Evolutionary conservation across 2,797 vertebrate genomes (phyloP), one percentile per base, ranked within the genome.

Genomic region (Phyllotis vaccarum): DNA sequence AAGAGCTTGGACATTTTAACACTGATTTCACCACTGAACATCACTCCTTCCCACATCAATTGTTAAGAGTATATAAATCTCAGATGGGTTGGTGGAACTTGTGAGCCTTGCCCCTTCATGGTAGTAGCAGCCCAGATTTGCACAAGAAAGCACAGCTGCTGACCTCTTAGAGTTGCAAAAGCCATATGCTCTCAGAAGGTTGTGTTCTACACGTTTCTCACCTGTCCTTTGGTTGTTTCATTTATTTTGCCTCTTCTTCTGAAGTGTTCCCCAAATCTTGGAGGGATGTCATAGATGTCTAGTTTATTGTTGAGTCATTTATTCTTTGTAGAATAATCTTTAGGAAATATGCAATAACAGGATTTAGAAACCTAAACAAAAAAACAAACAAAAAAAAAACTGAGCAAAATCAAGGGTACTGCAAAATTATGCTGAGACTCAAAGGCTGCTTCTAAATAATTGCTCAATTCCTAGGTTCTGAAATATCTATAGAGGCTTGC

Each of bases 331-430:
- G 83, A 58, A 78, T 78, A 92, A 91, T 93, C 60, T 81, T 19
- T 6, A 79, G 70, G 56, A 40, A 91, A 85, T 17, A 16, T 80
- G 49, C 2, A 86, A 22, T 11, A 91, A 56, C 12, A 88, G 14
- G 49, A 81, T 2, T 81, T 81, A 60, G 60, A 93, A 96, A 90
- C 14, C 66, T 76, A 78, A 88, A 95, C 46, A 37, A 79, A 68
- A 49, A 49, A 49, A 49, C n/a, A 49, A 89, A 29, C n/a, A 78
- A 75, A 27, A 96, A 46, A 91, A 95, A 68, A 83, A 58, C 72
- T 24, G 70, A 75, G 24, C 83, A 27, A 10, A 43, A n/a, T 78
- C 29, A 29, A 86, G 54, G 9, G 49, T 75, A 58, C 7, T 75
- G 14, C 5, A 89, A 85, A 94, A 66, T 90, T 78, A 82, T 52